phyloP scores from a whole-genome alignment of 2,113 vertebrate species.

The Dipodomys spectabilis region DNA sequence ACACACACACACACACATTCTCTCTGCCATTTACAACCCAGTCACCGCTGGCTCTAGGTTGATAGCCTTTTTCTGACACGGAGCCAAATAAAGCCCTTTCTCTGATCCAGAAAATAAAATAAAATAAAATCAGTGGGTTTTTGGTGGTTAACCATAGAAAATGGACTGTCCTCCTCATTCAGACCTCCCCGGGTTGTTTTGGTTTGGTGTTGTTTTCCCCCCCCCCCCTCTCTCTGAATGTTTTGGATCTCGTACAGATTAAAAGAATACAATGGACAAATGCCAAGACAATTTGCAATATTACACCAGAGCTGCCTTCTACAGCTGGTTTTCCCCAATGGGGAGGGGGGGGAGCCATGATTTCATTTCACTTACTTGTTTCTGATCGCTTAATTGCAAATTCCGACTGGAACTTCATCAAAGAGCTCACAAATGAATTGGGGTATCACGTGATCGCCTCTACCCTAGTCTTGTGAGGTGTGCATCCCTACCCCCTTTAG shows the following conservation, averaged over 20 bases:
- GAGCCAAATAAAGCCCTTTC: not conserved
- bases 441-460: accelerated
- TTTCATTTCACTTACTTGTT: not conserved
- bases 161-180: not conserved
- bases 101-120: not conserved
- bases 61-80: not conserved
- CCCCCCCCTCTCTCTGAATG: not conserved
- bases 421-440: not conserved
- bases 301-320: too few relatives aligned
- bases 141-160: not conserved
- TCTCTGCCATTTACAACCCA: not conserved
- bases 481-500: too few relatives aligned
- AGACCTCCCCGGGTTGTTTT: not conserved
- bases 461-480: not conserved
- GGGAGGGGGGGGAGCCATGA: not conserved
- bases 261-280: not conserved
- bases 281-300: not conserved
- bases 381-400: too few relatives aligned
- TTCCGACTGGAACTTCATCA: not conserved
- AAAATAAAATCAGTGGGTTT: not conserved
- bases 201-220: too few relatives aligned
- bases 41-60: not conserved
- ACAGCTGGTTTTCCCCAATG: too few relatives aligned
- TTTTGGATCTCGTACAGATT: not conserved
- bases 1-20: too few relatives aligned